phyloP scores from a whole-genome alignment of 2,888 invertebrate species.

The Heliconius erato region DNA sequence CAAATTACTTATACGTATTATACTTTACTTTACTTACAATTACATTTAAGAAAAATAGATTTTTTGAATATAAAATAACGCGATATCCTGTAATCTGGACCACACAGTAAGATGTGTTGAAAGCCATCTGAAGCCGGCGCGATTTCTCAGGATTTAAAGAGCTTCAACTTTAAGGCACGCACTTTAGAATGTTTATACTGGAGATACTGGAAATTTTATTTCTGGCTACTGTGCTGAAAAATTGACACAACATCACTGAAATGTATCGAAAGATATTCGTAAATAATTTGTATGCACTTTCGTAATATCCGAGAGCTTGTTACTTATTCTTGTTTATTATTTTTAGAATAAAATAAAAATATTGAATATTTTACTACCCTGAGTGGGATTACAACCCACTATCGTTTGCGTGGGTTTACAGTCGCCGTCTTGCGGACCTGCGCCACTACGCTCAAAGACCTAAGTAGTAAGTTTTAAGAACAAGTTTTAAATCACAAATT shows the following conservation, averaged over 20 bases:
- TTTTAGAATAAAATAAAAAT: background rate
- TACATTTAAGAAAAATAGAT: too few relatives aligned
- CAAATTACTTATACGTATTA: too few relatives aligned
- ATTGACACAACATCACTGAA: slow-evolving; percentile 25
- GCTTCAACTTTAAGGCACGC: slow-evolving; percentile 70
- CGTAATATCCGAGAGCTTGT: background rate
- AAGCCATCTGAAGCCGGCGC: slow-evolving; percentile 72
- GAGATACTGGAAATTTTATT: slow-evolving; percentile 46
- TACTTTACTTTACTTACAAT: too few relatives aligned
- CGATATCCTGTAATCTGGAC: slow-evolving; percentile 49
- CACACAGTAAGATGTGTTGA: slow-evolving; percentile 69
- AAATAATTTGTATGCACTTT: background rate
- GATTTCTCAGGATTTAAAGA: slow-evolving; percentile 81
- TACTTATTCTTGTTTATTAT: too few relatives aligned
- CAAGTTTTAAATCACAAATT: too few relatives aligned
- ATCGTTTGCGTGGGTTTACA: background rate
- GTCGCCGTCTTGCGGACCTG: background rate
- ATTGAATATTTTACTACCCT: background rate
- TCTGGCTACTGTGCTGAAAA: slow-evolving; percentile 35
- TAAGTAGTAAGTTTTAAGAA: too few relatives aligned
- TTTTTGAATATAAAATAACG: background rate
- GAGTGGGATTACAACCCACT: background rate
- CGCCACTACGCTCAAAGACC: background rate
- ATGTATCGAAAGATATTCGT: background rate
- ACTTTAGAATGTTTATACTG: slow-evolving; percentile 66